Base-by-base conservation (phyloP, 2,888 invertebrate species). In the Antitype chi region DNA sequence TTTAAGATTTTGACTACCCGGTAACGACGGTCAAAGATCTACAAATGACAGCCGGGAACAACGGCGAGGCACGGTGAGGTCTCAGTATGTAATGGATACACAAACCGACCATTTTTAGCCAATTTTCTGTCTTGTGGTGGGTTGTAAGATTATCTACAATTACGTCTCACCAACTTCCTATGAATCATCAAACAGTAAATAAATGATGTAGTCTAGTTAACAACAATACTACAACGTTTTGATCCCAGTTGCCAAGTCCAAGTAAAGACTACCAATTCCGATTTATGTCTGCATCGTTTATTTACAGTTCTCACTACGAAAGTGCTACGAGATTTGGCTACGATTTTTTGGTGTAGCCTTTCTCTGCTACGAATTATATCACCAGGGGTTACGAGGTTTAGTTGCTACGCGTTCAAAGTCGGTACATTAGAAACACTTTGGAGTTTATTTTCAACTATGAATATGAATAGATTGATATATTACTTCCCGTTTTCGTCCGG, bases 401-500 rank as follows among this genome's bases (percentile, higher is more conserved):
- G 52, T 59, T 68, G 67, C 43, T 57, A 53, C 47, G 52, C 23
- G 11, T 17, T 64, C 28, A 17, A 8, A 28, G 23, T 47, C 11
- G 20, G 23, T 52, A 62, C 4, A 20, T 53, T 43, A 32, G 5
- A 28, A n/a, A 43, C 32, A 63, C 23, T 68, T 78, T 68, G 25
- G 20, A 60, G 72, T 69, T 60, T 62, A 69, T 62, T 70, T 71
- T 55, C n/a, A 47, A 17, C n/a, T 47, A 28, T 25, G 28, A 71
- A 79, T 52, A 43, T 25, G 28, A 70, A 77, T 62, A 52, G 47
- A 63, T n/a, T 80, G 81, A 82, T 80, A 13, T 71, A 57, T 75
- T 47, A 80, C 64, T 75, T 82, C 75, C 85, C 81, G 81, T 70
- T 15, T 13, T 23, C n/a, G 32, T 53, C 47, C 70, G 84, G 84